These are phyloP conservation scores for Phrynocephalus forsythii DNA, from an alignment of 2,797 vertebrate genomes.

Conservation along the genomic window DNA sequence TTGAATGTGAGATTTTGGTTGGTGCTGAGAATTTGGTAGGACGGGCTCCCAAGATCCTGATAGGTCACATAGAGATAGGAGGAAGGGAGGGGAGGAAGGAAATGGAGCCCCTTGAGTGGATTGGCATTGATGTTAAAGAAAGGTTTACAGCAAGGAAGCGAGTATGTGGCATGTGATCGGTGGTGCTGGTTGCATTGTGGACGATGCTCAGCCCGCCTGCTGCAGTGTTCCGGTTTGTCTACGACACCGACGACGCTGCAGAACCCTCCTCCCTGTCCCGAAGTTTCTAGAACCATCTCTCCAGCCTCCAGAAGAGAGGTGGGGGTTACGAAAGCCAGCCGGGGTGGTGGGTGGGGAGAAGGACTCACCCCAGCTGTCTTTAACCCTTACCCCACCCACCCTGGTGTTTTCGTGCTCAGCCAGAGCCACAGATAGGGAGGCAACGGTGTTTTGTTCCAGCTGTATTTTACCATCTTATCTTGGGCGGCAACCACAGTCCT, in stretches of 20 bases:
- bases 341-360: no score
- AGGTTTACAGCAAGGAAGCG: background rate
- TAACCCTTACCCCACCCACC: no score
- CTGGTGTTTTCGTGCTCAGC: no score
- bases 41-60: no score
- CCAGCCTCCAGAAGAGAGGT: background rate
- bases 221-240: background rate
- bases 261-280: background rate
- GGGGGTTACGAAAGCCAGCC: no score
- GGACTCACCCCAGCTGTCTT: background rate
- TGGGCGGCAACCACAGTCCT: background rate
- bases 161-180: no score
- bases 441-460: no score
- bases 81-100: no score
- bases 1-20: background rate
- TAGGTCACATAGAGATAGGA: background rate
- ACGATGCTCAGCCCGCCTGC: background rate
- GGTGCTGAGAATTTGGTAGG: background rate
- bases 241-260: no score
- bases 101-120: background rate
- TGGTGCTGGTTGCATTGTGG: background rate
- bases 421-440: no score
- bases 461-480: background rate
- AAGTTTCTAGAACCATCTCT: slow-evolving; percentile 29
- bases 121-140: background rate